phyloP scores from a whole-genome alignment of 1,140 invertebrate genomes.

The Drosophila kikkawai region DNA sequence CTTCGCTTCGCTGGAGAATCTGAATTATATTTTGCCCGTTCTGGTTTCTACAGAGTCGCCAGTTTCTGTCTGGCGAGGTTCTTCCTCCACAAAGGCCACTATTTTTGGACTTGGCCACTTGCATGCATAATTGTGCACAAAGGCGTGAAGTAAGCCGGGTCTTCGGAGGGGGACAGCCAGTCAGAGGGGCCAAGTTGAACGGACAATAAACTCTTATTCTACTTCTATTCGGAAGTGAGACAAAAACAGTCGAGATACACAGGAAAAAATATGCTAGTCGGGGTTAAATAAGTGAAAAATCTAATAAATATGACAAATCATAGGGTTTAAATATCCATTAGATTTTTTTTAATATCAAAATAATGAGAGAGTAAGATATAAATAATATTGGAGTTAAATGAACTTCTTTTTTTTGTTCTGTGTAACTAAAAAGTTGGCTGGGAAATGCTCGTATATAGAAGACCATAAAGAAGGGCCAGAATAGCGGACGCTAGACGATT shows the following conservation, averaged over 20 bases:
- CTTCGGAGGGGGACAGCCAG: background rate
- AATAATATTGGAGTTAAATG: background rate
- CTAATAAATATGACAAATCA: background rate
- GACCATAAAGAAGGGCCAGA: slow-evolving; percentile 14
- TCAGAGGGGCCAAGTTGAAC: slow-evolving; percentile 45
- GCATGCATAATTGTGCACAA: slow-evolving; percentile 81
- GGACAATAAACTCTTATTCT: slow-evolving; percentile 76
- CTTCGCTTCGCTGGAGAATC: slow-evolving; percentile 12
- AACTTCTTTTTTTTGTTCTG: background rate
- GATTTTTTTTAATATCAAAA: no score
- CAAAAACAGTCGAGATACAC: slow-evolving; percentile 1
- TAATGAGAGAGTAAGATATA: no score
- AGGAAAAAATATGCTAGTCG: background rate
- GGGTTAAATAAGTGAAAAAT: background rate
- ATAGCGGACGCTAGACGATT: slow-evolving; percentile 55
- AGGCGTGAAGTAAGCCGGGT: slow-evolving; percentile 64
- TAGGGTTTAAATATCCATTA: no score
- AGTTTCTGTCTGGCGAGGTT: slow-evolving; percentile 16
- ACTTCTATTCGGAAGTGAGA: slow-evolving; percentile 69
- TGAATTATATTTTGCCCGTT: slow-evolving; percentile 6
- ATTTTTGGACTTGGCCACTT: slow-evolving; percentile 77
- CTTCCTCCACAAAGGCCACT: slow-evolving; percentile 65
- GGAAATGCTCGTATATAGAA: slow-evolving; percentile 4
- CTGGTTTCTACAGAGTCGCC: slow-evolving; percentile 26
- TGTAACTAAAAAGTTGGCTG: slow-evolving; percentile 10